Percentiles rank a stretch among this genome's conserved stretches.
phyloP scores from a whole-genome alignment of 2,113 vertebrate species.

The Cyprinodon brontotheroides region DNA sequence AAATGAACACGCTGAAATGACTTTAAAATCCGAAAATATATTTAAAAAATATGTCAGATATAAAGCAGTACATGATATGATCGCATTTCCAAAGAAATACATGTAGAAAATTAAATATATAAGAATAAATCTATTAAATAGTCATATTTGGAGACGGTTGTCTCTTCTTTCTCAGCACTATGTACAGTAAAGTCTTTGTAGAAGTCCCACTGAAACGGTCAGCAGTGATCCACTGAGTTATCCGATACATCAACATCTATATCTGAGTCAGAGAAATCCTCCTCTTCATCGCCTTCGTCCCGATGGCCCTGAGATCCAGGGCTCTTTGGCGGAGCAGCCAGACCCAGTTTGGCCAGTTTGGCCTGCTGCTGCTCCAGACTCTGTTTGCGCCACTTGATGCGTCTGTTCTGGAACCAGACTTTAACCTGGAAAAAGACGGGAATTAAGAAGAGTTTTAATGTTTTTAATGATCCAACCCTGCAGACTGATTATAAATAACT shows the following conservation, averaged over 20 bases:
- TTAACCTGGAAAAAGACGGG: conserved; percentile 76
- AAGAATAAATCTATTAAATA: conserved; percentile 82
- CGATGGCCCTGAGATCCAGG: too few species aligned
- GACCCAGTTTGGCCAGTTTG: conserved; percentile 82
- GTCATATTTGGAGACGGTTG: conserved; percentile 37
- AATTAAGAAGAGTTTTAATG: neutral
- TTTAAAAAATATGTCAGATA: conserved; percentile 26
- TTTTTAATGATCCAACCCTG: too few species aligned
- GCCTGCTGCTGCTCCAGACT: too few species aligned
- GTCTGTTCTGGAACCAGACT: conserved; percentile 87
- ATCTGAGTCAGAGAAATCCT: conserved; percentile 59
- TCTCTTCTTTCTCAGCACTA: conserved; percentile 41
- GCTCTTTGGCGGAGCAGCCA: too few species aligned
- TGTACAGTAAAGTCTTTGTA: conserved; percentile 42
- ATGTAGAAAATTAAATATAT: conserved; percentile 78
- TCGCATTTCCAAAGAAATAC: conserved; percentile 58
- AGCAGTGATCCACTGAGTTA: conserved; percentile 65
- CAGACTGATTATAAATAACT: too few species aligned
- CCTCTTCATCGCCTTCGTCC: too few species aligned
- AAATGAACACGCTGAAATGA: conserved; percentile 1
- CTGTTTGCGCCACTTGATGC: too few species aligned
- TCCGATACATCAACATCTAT: too few species aligned
- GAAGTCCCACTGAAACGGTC: conserved; percentile 20
- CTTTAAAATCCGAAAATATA: conserved; percentile 74
- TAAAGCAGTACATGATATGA: conserved; percentile 12